Evolutionary conservation across 2,113 vertebrate genomes (phyloP), one percentile per base, ranked within the genome.

Genomic region (Blennius ocellaris): DNA sequence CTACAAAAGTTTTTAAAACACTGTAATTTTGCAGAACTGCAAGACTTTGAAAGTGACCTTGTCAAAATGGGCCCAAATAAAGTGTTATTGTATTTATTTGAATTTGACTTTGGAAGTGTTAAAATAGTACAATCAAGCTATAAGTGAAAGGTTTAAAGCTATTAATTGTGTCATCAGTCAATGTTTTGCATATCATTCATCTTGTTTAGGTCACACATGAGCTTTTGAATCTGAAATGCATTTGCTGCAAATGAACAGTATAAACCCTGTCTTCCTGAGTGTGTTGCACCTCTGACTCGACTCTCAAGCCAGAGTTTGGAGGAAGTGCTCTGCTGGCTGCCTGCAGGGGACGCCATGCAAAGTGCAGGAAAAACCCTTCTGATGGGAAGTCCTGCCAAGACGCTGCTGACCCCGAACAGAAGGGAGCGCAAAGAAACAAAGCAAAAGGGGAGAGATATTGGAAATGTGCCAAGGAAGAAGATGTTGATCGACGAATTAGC

Each of bases 351-450:
- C 21, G 9, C 51, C 54, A 68, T 11, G 43, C 74, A 57, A 53
- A 55, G 69, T 62, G 63, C 61, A 45, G n/a, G 48, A 10, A 30
- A 30, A 30, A 76, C 6, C 43, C 52, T 60, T 79, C 53, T 69
- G 66, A 68, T 64, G 57, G 62, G 44, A 68, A 58, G 54, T 79
- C 83, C 67, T 57, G 62, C 75, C 0, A 72, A 43, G 75, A 50
- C 61, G 41, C 72, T 14, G 0, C 6, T 80, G 83, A 76, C 76
- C 76, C 56, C 62, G 76, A 85, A 65, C 30, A 48, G 41, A 53
- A 59, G 49, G 6, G 15, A 21, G 72, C 58, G 40, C 65, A 67
- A 17, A 61, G 62, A 48, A 14, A 15, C 41, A 48, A n/a, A 68
- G 9, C 44, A n/a, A 37, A 56, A 16, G 47, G 15, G 50, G 16